Evolutionary conservation across 2,797 vertebrate species (phyloP).

Genomic region (Parambassis ranga): DNA sequence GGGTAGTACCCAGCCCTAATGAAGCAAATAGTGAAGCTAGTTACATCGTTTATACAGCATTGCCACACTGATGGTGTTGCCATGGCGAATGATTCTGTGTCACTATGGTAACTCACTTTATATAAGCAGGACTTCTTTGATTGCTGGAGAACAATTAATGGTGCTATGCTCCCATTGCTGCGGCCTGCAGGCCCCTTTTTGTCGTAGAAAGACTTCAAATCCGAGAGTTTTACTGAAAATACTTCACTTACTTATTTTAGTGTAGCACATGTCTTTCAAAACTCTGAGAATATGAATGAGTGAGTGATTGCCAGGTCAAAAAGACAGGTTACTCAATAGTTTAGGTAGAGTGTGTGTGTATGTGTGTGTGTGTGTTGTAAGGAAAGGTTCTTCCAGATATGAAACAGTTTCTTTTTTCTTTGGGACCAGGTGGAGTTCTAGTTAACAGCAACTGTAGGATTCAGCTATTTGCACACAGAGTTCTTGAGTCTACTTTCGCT

Average conservation of each 20-base stretch:
- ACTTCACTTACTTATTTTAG: slow-evolving; percentile 90
- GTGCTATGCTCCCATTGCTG: slow-evolving; percentile 74
- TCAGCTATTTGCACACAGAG: slow-evolving; percentile 96
- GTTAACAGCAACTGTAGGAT: slow-evolving; percentile 88
- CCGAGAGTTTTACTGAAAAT: slow-evolving; percentile 89
- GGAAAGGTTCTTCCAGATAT: slow-evolving; percentile 87
- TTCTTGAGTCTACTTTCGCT: slow-evolving; percentile 96
- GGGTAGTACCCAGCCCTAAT: slow-evolving; percentile 58
- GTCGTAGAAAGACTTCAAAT: slow-evolving; percentile 78
- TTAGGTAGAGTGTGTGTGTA: slow-evolving; percentile 14
- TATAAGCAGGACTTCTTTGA: slow-evolving; percentile 13
- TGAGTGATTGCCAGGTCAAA: slow-evolving; percentile 21
- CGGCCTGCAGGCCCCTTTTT: slow-evolving; percentile 86
- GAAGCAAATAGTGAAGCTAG: slow-evolving; percentile 23
- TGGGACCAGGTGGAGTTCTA: slow-evolving; percentile 89
- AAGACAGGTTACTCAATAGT: slow-evolving; percentile 42
- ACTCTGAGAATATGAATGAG: slow-evolving; percentile 85
- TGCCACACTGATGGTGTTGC: not conserved
- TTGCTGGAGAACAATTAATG: slow-evolving; percentile 46
- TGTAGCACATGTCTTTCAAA: slow-evolving; percentile 92
- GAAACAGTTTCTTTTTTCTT: slow-evolving; percentile 81
- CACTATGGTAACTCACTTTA: slow-evolving; percentile 6
- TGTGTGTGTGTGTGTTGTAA: not conserved
- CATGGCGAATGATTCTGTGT: not conserved
- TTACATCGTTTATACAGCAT: not conserved